Evolutionary conservation across 92 coral and sea anemone genomes (phyloP).

Genomic region (Parazoanthus swiftii): DNA sequence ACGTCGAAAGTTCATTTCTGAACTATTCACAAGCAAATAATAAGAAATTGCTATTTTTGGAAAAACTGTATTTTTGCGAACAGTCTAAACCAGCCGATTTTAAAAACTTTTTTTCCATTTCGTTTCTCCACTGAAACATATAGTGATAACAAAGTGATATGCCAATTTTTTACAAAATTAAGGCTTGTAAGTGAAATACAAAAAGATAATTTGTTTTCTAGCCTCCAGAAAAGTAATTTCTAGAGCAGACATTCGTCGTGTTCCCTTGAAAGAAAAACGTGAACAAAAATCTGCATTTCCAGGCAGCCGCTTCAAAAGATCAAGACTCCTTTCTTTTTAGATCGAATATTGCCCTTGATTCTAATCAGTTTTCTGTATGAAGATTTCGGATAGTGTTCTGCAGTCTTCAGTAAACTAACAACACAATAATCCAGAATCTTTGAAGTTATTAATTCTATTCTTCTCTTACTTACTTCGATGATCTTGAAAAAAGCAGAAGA

Average conservation of each 20-base stretch:
- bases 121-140: constrained; percentile 9
- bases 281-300: neutral
- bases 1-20: neutral
- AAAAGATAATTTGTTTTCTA: neutral
- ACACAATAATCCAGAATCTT: neutral
- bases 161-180: constrained; percentile 1
- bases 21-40: constrained; percentile 1
- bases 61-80: neutral
- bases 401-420: neutral
- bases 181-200: neutral
- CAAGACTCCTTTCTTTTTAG: neutral
- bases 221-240: neutral
- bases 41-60: neutral
- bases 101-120: neutral
- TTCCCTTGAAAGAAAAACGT: neutral
- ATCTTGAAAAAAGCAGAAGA: neutral
- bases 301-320: neutral
- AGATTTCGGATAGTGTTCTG: neutral
- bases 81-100: neutral
- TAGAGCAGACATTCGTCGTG: neutral
- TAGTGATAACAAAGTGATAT: neutral
- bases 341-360: neutral
- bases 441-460: neutral
- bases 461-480: neutral
- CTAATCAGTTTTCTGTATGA: neutral